Conservation (phyloP, 2,113 vertebrate genomes). For the sheep (Ovis aries) region ARS-UI_Ramb_v3.0 NC_056072.1:58273001-58273500, state of each 20-base stretch:
- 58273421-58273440: background rate
- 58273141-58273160: background rate
- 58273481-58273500: background rate
- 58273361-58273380: background rate
- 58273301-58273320: background rate
- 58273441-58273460: background rate
- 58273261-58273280: background rate
- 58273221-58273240: slow-evolving; percentile 31
- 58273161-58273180: background rate
- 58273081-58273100: background rate
- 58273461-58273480: background rate
- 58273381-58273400: background rate
- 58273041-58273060: slow-evolving; percentile 1
- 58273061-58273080: background rate
- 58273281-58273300: background rate
- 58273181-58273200: background rate
- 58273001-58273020: background rate
- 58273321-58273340: background rate
- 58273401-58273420: background rate
- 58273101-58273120: background rate
- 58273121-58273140: background rate
- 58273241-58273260: background rate
- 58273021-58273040: background rate
- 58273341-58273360: background rate
- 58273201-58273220: rapidly evolving